Conservation (phyloP, 2,113 vertebrate genomes). For the Antechinus stuartii region DNA sequence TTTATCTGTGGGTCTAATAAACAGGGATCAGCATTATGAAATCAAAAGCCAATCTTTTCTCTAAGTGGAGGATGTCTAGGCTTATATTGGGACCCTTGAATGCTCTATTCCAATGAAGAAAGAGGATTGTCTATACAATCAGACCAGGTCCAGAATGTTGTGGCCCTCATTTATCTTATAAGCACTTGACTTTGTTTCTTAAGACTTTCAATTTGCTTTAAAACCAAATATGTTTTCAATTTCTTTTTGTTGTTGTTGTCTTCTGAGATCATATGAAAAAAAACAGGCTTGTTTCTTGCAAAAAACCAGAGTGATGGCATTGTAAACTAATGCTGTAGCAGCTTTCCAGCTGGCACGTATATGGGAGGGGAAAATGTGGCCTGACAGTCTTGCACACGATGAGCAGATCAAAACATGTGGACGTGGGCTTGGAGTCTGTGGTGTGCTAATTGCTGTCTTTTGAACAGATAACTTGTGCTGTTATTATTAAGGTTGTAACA, state of each 20-base stretch:
- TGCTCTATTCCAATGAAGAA: background rate
- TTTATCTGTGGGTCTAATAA: background rate
- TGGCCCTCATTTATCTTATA: background rate
- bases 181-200: background rate
- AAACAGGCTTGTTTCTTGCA: background rate
- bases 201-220: background rate
- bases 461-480: constrained; percentile 15
- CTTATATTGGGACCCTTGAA: background rate
- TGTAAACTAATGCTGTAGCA: background rate
- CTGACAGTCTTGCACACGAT: background rate
- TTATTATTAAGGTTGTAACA: constrained; percentile 13
- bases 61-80: background rate
- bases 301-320: background rate
- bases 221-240: constrained; percentile 9
- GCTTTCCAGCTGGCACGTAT: background rate
- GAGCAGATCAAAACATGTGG: background rate
- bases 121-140: background rate
- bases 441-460: constrained; percentile 27
- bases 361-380: background rate
- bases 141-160: background rate
- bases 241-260: constrained; percentile 11
- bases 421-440: background rate
- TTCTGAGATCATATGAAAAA: constrained; percentile 5
- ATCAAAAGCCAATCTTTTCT: background rate
- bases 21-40: background rate